phyloP scores from a whole-genome alignment of 2,797 vertebrate species.

The Schizothorax lantsangensis region DNA sequence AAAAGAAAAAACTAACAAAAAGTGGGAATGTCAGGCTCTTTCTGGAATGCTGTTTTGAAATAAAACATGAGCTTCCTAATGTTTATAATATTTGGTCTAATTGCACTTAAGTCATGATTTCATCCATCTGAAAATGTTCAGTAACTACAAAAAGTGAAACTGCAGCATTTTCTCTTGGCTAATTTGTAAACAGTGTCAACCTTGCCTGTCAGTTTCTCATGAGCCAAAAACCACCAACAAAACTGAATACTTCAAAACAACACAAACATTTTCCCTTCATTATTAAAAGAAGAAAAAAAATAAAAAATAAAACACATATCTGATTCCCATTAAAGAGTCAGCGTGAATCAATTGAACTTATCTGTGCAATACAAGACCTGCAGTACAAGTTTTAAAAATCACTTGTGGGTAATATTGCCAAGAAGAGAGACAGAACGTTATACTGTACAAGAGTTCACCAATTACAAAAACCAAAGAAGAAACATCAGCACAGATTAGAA shows the following conservation, averaged over 20 bases:
- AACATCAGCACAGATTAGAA: slow-evolving; percentile 37
- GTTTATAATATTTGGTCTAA: slow-evolving; percentile 73
- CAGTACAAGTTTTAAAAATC: slow-evolving; percentile 67
- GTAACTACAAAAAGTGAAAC: slow-evolving; percentile 68
- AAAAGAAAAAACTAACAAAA: slow-evolving; percentile 14
- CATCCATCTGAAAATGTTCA: slow-evolving; percentile 64
- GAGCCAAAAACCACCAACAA: slow-evolving; percentile 55
- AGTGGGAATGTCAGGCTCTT: slow-evolving; percentile 75
- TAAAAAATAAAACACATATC: slow-evolving; percentile 49
- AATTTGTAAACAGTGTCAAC: slow-evolving; percentile 82
- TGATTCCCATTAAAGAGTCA: slow-evolving; percentile 73
- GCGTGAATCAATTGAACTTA: slow-evolving; percentile 71
- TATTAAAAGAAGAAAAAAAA: slow-evolving; percentile 58
- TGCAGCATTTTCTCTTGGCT: slow-evolving; percentile 81
- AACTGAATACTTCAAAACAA: slow-evolving; percentile 58
- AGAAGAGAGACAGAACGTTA: slow-evolving; percentile 61
- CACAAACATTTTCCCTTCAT: slow-evolving; percentile 73
- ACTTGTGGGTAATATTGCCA: slow-evolving; percentile 61
- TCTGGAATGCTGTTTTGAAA: slow-evolving; percentile 64
- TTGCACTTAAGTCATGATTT: slow-evolving; percentile 80
- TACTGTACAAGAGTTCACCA: slow-evolving; percentile 54
- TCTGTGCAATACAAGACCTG: slow-evolving; percentile 70
- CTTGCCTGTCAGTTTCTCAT: slow-evolving; percentile 75
- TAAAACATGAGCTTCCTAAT: slow-evolving; percentile 58
- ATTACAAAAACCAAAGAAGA: slow-evolving; percentile 50